Base-by-base conservation (phyloP, 2,888 invertebrate species). In the Cerastis rubricosa region DNA sequence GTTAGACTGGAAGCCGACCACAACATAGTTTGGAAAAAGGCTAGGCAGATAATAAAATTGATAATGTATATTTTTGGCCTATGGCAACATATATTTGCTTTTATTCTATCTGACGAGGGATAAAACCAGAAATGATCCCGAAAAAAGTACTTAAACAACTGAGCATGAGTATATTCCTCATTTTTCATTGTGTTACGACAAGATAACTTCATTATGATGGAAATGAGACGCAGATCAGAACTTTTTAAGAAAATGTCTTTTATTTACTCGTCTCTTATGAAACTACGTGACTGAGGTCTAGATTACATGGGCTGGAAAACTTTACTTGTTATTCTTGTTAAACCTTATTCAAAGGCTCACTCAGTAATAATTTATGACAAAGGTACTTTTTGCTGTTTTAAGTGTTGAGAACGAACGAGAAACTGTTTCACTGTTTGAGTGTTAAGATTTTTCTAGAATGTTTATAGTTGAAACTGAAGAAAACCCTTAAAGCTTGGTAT, bases 341-440 rank as follows among this genome's bases (percentile, higher is more conserved):
- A 6, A 79, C 14, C n/a, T 54, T 54, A 11, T 19, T 29, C 25
- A 43, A 14, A 54, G 35, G 14, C 29, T 54, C 9, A 51, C 14
- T 79, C 9, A 14, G 25, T n/a, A 66, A 78, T 80, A 71, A 64
- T 47, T 80, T 73, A 73, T 57, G 22, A 57, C 29, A 4, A 22
- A 65, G 29, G 49, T 57, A 64, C n/a, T 22, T 64, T 51, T 59
- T 47, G n/a, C 43, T 70, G 17, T 5, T 51, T n/a, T 22, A 70
- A 25, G 25, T 63, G 14, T 54, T 47, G 6, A 29, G 11, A n/a
- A 40, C n/a, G 35, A 35, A 35, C 35, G 35, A 35, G 35, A 3
- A 35, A 35, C 35, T 35, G 2, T 35, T 35, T 35, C 3, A 35
- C 35, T 35, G 19, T 29, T 59, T 19, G 19, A 9, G 9, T 19